Percentiles rank a stretch among this genome's conserved stretches.
phyloP scores from a whole-genome alignment of 2,888 invertebrate species.

The Campoletis raptor region DNA sequence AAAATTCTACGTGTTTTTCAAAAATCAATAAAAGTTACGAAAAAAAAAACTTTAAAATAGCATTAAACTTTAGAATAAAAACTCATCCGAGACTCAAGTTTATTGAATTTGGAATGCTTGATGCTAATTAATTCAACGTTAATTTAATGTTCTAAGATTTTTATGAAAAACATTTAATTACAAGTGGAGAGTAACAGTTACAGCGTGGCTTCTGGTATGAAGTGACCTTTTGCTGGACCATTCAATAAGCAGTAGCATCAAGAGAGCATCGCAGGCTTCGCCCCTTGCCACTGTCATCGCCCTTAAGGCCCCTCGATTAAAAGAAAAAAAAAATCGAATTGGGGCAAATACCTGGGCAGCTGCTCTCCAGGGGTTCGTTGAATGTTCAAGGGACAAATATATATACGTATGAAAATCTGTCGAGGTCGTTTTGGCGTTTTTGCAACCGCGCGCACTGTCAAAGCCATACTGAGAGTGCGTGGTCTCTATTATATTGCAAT shows the following conservation, averaged over 20 bases:
- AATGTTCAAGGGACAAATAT: slow-evolving; percentile 43
- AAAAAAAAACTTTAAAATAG: too few relatives aligned
- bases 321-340: slow-evolving; percentile 62
- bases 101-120: not conserved
- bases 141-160: not conserved
- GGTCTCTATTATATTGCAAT: slow-evolving; percentile 76
- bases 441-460: slow-evolving; percentile 69
- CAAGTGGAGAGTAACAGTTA: not conserved
- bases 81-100: too few relatives aligned
- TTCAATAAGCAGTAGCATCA: slow-evolving; percentile 33
- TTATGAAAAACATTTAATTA: not conserved
- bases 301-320: slow-evolving; percentile 51
- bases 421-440: slow-evolving; percentile 74
- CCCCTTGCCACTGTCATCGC: slow-evolving; percentile 42
- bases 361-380: slow-evolving; percentile 73
- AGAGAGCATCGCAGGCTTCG: slow-evolving; percentile 65
- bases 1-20: too few relatives aligned
- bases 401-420: slow-evolving; percentile 49
- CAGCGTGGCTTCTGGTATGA: slow-evolving; percentile 14
- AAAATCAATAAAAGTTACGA: too few relatives aligned
- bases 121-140: not conserved
- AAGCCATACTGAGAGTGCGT: slow-evolving; percentile 52
- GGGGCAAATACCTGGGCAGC: slow-evolving; percentile 80
- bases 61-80: too few relatives aligned
- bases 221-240: slow-evolving; percentile 28